A percentile compares a stretch with the other conserved stretches of the same genome.
Conservation (phyloP, 1,140 invertebrate genomes). For the Eriocheir sinensis region DNA sequence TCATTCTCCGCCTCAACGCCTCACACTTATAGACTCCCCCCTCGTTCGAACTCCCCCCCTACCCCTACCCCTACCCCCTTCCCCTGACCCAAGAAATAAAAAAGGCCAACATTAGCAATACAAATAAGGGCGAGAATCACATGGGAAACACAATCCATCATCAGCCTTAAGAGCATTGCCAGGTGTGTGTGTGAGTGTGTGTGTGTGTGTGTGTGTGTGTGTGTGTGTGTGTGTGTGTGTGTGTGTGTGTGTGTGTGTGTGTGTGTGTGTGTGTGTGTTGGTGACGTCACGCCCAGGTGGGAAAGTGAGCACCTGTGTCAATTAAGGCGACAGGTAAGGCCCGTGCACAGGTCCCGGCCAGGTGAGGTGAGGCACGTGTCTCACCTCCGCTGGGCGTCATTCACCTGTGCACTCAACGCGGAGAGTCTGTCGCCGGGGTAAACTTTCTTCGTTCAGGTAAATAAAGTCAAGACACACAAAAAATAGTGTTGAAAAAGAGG, state of each 20-base stretch:
- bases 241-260: not conserved
- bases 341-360: not conserved
- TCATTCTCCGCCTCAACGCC: not conserved
- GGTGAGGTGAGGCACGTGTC: not conserved
- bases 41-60: too few species aligned
- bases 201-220: not conserved
- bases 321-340: conserved; percentile 29
- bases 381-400: not conserved
- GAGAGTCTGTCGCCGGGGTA: too few species aligned
- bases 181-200: not conserved
- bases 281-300: not conserved
- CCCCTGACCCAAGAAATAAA: too few species aligned
- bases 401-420: not conserved
- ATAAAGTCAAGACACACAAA: too few species aligned
- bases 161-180: not conserved
- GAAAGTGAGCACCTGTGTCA: not conserved
- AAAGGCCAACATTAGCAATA: not conserved
- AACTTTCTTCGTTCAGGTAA: too few species aligned
- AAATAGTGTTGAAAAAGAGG: too few species aligned
- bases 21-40: too few species aligned
- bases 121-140: not conserved
- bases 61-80: too few species aligned
- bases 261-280: not conserved
- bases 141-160: not conserved
- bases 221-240: not conserved